Conservation (phyloP, 2,888 invertebrate genomes). For the Sphaerophoria taeniata region DNA sequence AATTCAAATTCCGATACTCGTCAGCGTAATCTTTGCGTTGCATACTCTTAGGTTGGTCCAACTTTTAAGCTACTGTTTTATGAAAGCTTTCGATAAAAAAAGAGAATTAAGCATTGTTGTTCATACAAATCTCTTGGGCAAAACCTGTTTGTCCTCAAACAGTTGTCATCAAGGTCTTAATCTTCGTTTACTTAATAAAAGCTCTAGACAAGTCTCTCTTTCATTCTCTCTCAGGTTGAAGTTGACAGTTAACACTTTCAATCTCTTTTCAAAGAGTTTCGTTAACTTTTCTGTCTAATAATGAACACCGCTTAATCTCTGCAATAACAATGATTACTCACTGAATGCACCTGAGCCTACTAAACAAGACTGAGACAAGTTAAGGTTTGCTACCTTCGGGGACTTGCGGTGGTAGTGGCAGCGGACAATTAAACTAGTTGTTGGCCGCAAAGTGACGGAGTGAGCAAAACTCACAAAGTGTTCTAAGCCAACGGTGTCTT, state of each 20-base stretch:
- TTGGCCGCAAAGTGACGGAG: conserved; percentile 57
- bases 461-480: conserved; percentile 53
- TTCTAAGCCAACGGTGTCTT: conserved; percentile 39
- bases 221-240: conserved; percentile 42
- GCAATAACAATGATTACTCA: conserved; percentile 46
- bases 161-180: conserved; percentile 6
- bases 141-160: background rate
- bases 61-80: conserved; percentile 32
- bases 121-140: background rate
- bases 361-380: conserved; percentile 22
- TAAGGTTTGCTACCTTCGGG: conserved; percentile 6
- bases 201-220: conserved; percentile 19
- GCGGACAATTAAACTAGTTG: conserved; percentile 71
- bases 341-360: conserved; percentile 62
- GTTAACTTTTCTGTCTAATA: conserved; percentile 5
- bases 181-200: conserved; percentile 37
- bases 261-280: conserved; percentile 15
- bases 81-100: conserved; percentile 19
- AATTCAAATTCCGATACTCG: background rate
- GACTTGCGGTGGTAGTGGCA: background rate
- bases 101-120: background rate
- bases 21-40: background rate
- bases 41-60: conserved; percentile 44
- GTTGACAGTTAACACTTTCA: conserved; percentile 44
- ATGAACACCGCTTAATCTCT: conserved; percentile 25